Evolutionary conservation across 1,140 invertebrate species (phyloP).

Genomic region (Nephotettix cincticeps): DNA sequence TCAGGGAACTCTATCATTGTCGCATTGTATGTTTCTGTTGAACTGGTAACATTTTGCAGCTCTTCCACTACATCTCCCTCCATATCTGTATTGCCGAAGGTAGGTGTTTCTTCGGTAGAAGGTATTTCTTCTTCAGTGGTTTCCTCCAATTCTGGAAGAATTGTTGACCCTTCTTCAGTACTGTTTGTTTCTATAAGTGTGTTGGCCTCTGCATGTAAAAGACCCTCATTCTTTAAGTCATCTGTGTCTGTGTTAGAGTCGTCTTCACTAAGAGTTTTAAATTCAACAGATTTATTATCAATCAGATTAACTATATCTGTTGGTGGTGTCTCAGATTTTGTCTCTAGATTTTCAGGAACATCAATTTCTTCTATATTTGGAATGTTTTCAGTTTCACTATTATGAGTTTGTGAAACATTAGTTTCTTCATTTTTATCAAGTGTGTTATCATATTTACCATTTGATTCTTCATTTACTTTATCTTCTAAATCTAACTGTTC

Average conservation of each 20-base stretch:
- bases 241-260: neutral
- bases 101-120: neutral
- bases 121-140: neutral
- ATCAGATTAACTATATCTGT: neutral
- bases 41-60: neutral
- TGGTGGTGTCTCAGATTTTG: neutral
- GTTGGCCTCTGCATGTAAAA: neutral
- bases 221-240: slow-evolving; percentile 2
- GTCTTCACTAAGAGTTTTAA: neutral
- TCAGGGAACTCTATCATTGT: neutral
- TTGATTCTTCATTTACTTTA: neutral
- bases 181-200: neutral
- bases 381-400: neutral
- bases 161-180: neutral
- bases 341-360: neutral
- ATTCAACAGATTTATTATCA: neutral
- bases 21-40: neutral
- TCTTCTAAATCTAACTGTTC: neutral
- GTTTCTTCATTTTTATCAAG: neutral
- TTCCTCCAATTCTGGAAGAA: neutral
- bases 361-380: neutral
- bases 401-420: neutral
- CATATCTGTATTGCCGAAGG: neutral
- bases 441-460: neutral
- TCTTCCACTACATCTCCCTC: neutral